Percentiles rank a stretch among this genome's conserved stretches.
These are phyloP conservation scores for Hipposideros armiger DNA, from an alignment of 2,113 vertebrate species.

Conservation along the genomic window DNA sequence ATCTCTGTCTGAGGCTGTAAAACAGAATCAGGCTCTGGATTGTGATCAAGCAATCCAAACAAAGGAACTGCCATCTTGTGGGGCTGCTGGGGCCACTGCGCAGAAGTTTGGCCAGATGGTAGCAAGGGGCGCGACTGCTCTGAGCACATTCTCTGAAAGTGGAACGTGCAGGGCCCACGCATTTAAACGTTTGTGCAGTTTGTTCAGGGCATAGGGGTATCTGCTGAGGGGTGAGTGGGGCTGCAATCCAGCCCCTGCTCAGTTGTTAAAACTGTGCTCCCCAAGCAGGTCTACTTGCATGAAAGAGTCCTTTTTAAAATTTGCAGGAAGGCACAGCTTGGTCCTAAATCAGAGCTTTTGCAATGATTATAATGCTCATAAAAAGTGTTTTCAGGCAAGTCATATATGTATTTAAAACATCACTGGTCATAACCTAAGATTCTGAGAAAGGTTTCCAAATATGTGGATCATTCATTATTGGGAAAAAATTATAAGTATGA, in stretches of 20 bases:
- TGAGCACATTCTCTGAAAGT: conserved; percentile 4
- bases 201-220: neutral
- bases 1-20: neutral
- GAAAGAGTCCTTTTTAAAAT: neutral
- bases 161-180: neutral
- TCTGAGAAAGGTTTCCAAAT: neutral
- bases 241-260: neutral
- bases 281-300: neutral
- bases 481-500: neutral
- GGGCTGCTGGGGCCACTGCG: neutral
- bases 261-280: neutral
- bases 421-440: neutral
- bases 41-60: neutral
- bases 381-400: neutral
- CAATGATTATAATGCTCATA: neutral
- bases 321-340: neutral
- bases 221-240: neutral
- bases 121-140: neutral
- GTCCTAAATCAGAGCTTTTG: neutral
- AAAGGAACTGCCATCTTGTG: neutral
- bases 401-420: neutral
- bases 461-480: neutral
- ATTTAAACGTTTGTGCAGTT: neutral
- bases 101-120: conserved; percentile 1
- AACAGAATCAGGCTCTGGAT: neutral